Conservation (phyloP, 2,888 invertebrate genomes). For the Lepidocyrtoides sp. region DNA sequence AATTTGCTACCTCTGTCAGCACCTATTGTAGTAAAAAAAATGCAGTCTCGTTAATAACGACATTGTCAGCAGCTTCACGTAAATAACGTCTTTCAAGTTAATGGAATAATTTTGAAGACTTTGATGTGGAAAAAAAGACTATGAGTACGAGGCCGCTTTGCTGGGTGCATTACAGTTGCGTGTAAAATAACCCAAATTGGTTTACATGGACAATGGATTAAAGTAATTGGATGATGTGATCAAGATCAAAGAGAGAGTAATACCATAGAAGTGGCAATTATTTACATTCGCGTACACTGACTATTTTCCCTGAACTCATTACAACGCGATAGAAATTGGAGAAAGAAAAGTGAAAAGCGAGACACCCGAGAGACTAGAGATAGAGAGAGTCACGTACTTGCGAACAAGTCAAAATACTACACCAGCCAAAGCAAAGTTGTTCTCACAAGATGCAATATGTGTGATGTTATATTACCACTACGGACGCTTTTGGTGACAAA, state of each 20-base stretch:
- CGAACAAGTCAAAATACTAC: slow-evolving; percentile 27
- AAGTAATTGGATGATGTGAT: slow-evolving; percentile 65
- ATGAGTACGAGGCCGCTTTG: too few species aligned
- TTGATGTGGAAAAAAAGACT: not conserved
- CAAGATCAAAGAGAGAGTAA: slow-evolving; percentile 55
- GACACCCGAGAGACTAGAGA: slow-evolving; percentile 49
- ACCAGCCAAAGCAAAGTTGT: slow-evolving; percentile 11
- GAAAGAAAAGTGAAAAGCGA: not conserved
- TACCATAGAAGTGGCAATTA: slow-evolving; percentile 59
- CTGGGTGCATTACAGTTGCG: not conserved
- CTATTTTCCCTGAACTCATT: not conserved
- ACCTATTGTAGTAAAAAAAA: too few species aligned
- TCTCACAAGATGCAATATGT: not conserved
- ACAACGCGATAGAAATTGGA: not conserved
- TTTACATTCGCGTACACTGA: slow-evolving; percentile 2
- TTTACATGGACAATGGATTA: slow-evolving; percentile 66
- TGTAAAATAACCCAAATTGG: slow-evolving; percentile 58
- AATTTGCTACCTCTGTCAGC: too few species aligned
- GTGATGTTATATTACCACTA: not conserved
- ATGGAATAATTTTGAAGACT: too few species aligned
- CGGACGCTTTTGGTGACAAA: not conserved
- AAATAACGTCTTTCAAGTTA: too few species aligned
- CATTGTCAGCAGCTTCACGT: too few species aligned
- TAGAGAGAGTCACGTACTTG: slow-evolving; percentile 68
- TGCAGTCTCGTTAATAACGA: too few species aligned